Evolutionary conservation across 2,888 invertebrate species (phyloP), one percentile per base, ranked within the genome.

Genomic region (Andrena hattorfiana): DNA sequence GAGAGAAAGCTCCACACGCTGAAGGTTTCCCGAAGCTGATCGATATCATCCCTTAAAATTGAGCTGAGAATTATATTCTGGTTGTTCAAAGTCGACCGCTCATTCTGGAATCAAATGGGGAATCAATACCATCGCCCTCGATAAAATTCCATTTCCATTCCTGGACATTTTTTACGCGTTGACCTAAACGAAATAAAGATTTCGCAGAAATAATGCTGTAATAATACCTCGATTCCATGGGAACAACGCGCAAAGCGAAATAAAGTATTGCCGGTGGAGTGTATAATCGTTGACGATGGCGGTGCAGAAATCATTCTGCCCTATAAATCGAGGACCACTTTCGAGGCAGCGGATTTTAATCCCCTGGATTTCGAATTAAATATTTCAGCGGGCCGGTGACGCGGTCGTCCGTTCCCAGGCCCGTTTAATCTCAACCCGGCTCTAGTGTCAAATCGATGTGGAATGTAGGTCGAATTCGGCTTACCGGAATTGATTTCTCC

Each of bases 391-490:
- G 73, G 69, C 77, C 81, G 77, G 59, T 77, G 85, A 86, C 75
- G 84, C 81, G 84, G 77, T 81, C 71, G 77, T 74, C 68, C 71
- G 87, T 72, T 78, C 87, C 75, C 70, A 60, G 81, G 69, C 73
- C 56, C 74, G 78, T 87, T 86, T 86, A 86, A 86, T 86, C 86
- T 84, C 68, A 59, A 81, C 73, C 74, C 64, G 76, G 75, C 62
- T 81, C 66, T 85, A 73, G 86, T 83, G 85, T 86, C 84, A 83
- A 84, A 87, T 87, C 87, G 87, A 87, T 88, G 84, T 60, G 81
- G 86, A 87, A 87, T 87, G 71, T 87, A 84, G 87, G 87, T 88
- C 87, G 88, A 86, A 87, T 87, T 87, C 86, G 81, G 86, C 87
- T 87, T 88, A 88, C 77, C 73, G 74, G 81, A 86, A 88, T 86